Base-by-base conservation (phyloP, 2,888 invertebrate genomes). In the Chymomyza caudatula region DNA sequence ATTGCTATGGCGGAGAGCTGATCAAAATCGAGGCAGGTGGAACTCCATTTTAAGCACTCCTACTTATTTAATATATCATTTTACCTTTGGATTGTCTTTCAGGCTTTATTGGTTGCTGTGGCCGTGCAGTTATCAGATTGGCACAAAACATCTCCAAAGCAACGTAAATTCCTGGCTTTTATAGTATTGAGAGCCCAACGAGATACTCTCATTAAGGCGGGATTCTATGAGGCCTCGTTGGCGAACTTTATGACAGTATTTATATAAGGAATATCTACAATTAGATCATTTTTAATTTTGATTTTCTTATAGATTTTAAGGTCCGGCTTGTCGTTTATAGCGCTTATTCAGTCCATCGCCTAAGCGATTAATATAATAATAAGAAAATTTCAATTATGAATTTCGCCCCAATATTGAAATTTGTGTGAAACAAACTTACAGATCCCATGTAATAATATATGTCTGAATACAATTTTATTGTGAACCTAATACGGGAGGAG, bases 1-100 rank as follows among this genome's bases (percentile, higher is more conserved):
- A 90, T 59, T 90, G 90, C 56, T 89, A 89, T 58, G 89, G 89
- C 15, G 89, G 89, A 0, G 90, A 89, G 62, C 86, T 90, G 17
- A 75, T 89, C 4, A 88, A 87, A 74, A 65, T 74, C 4, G 90
- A 90, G 86, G 89, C 76, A 69, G 42, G 74, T 15, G 42, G 5
- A 2, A 2, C 5, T 22, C 20, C 20, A 23, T 17, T 0, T 17
- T 25, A 22, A 49, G 6, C 51, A 1, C 13, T 53, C 17, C 23
- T 54, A n/a, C 4, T 56, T 37, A 19, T 4, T 29, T 5, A 1
- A 17, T 15, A 11, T 49, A 1, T 15, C n/a, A 0, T 11, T 25
- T 29, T 11, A 0, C 3, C 5, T 15, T 19, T 3, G 17, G 11
- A 2, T 17, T 49, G 1, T 15, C 1, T 53, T 60, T 1, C 25